Evolutionary conservation across 2,888 invertebrate genomes (phyloP).

Genomic region (Tinea pellionella): DNA sequence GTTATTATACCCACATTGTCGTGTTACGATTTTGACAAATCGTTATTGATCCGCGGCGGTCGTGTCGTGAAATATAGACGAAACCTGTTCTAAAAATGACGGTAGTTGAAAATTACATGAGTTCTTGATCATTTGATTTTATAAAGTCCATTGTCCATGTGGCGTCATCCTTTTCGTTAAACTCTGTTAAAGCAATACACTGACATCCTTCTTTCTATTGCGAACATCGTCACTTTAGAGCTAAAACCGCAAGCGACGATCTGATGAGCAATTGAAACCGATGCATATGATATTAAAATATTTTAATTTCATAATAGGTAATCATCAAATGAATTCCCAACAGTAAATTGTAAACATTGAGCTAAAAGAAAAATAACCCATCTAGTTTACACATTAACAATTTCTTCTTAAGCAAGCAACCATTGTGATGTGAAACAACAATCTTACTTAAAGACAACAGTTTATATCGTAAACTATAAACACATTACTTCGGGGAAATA

Average conservation of each 20-base stretch:
- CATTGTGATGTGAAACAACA: background rate
- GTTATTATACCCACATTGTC: no score
- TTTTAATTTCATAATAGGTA: no score
- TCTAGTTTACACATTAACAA: background rate
- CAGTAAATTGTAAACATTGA: background rate
- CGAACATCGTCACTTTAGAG: no score
- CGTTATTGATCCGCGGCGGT: conserved; percentile 43
- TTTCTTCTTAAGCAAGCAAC: background rate
- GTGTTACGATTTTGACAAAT: conserved; percentile 38
- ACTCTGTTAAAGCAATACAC: no score
- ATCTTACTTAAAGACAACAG: background rate
- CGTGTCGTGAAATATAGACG: conserved; percentile 10
- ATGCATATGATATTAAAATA: no score
- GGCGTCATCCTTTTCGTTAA: no score
- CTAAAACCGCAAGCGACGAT: no score
- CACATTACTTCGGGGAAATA: background rate
- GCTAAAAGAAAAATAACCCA: background rate
- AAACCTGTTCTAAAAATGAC: conserved; percentile 1
- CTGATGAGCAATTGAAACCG: no score
- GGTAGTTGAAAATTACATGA: background rate
- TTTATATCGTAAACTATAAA: background rate
- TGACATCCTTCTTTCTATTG: no score
- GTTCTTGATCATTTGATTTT: no score
- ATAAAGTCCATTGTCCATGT: no score
- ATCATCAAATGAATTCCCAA: background rate